Evolutionary conservation across 2,113 vertebrate species (phyloP).

Genomic region (Sebastes schlegelii): DNA sequence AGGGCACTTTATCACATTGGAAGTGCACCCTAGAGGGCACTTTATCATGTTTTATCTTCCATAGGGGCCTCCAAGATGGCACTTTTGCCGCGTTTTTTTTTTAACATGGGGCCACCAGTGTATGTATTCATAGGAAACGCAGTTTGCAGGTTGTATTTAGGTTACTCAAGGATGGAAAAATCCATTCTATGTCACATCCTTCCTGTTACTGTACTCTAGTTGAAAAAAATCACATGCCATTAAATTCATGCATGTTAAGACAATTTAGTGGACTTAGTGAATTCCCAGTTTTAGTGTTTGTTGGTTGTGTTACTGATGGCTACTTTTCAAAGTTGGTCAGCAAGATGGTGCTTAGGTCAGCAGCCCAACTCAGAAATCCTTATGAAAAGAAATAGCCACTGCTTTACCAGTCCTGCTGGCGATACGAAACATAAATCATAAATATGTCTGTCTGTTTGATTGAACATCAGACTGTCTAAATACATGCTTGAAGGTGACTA

Average conservation of each 20-base stretch:
- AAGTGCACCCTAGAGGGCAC: no score
- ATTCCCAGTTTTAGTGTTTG: constrained; percentile 16
- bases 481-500: background rate
- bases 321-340: constrained; percentile 17
- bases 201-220: background rate
- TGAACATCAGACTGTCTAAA: background rate
- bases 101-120: no score
- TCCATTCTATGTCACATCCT: background rate
- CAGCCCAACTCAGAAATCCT: constrained; percentile 6
- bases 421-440: constrained; percentile 1
- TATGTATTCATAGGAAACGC: constrained; percentile 17
- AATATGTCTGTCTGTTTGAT: background rate
- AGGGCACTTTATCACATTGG: no score
- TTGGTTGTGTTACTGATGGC: constrained; percentile 15
- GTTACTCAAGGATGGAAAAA: constrained; percentile 5
- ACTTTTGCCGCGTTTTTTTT: no score
- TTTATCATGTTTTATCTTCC: no score
- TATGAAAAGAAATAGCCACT: constrained; percentile 28
- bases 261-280: background rate
- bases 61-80: no score
- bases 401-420: background rate
- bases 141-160: constrained; percentile 32
- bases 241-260: background rate
- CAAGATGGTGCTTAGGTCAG: constrained; percentile 15
- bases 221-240: background rate